Evolutionary conservation across 2,888 invertebrate genomes (phyloP), one percentile per base, ranked within the genome.

Genomic region (Ferrisia virgata): DNA sequence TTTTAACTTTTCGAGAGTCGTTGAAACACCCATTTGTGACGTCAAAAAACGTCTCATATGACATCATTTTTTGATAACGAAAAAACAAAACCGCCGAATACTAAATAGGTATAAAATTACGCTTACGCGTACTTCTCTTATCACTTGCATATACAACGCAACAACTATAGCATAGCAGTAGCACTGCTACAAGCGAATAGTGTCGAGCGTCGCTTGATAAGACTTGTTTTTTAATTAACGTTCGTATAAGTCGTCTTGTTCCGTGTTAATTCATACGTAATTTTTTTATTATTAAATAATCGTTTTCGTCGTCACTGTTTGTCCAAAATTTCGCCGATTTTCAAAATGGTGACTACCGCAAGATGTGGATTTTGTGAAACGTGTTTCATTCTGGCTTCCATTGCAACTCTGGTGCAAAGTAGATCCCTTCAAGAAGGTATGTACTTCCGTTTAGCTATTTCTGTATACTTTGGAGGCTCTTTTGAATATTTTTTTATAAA

Each of bases 11-110:
- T 79, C 47, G 79, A 79, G 79, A 47, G 79, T 40, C 47, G 25
- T 79, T 28, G 43, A 47, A 79, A 79, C 79, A 79, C 79, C 79
- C 47, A 79, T 79, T 79, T 79, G 25, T 79, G 79, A 79, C 79
- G 79, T 43, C 25, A 43, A 79, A 13, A 22, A 47, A 28, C n/a
- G 15, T 28, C 47, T 28, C 79, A 39, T 11, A n/a, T 79, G 79
- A 79, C 79, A 47, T 79, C 79, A 79, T 47, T 43, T 43, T 79
- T 79, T 43, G 47, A 28, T 79, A 47, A 79, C 25, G 31, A 79
- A 31, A 47, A 47, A 47, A 39, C 79, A 79, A 47, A 31, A n/a
- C n/a, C 79, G 79, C n/a, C 43, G 79, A 40, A 25, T 15, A 40
- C 39, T 25, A 39, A 40, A 40, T 40, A 40, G 25, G 40, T 40